Conservation (phyloP, 2,113 vertebrate genomes). For the Ascaphus truei region DNA sequence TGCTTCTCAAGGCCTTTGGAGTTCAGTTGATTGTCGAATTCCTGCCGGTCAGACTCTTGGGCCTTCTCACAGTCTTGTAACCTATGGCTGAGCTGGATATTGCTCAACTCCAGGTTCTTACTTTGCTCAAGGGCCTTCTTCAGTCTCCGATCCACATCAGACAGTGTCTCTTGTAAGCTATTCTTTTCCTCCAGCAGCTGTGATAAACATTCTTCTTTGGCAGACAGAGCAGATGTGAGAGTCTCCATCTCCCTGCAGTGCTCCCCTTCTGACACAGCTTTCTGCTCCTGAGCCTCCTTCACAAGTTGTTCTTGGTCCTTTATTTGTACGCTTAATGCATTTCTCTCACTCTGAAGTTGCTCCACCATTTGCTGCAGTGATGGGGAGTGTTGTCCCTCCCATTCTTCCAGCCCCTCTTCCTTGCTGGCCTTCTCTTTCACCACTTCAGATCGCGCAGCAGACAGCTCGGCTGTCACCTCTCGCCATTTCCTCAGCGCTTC, state of each 20-base stretch:
- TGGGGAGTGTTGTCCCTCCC: conserved; percentile 35
- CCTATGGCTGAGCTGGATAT: conserved; percentile 55
- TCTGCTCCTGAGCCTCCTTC: conserved; percentile 56
- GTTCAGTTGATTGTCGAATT: conserved; percentile 63
- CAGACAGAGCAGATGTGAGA: conserved; percentile 51
- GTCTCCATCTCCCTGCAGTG: conserved; percentile 44
- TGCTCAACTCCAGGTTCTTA: conserved; percentile 50
- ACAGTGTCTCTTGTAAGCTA: conserved; percentile 56
- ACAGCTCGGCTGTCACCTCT: conserved; percentile 54
- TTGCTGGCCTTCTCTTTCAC: conserved; percentile 43
- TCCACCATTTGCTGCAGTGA: conserved; percentile 42
- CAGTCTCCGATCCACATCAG: conserved; percentile 48
- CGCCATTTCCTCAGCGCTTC: conserved; percentile 60
- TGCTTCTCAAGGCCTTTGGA: conserved; percentile 58
- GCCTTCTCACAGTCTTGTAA: conserved; percentile 58
- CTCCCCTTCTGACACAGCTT: conserved; percentile 44
- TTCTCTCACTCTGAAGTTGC: conserved; percentile 52
- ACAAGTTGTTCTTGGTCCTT: conserved; percentile 55
- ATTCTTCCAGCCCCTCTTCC: conserved; percentile 46
- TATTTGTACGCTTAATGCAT: conserved; percentile 45
- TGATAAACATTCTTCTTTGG: conserved; percentile 46
- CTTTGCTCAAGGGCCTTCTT: conserved; percentile 48
- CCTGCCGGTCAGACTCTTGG: conserved; percentile 60
- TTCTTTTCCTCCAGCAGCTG: conserved; percentile 52
- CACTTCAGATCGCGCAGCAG: conserved; percentile 40